These are phyloP conservation scores for Cataglyphis altisquamis DNA, from an alignment of 2,888 invertebrate genomes.

Conservation along the genomic window DNA sequence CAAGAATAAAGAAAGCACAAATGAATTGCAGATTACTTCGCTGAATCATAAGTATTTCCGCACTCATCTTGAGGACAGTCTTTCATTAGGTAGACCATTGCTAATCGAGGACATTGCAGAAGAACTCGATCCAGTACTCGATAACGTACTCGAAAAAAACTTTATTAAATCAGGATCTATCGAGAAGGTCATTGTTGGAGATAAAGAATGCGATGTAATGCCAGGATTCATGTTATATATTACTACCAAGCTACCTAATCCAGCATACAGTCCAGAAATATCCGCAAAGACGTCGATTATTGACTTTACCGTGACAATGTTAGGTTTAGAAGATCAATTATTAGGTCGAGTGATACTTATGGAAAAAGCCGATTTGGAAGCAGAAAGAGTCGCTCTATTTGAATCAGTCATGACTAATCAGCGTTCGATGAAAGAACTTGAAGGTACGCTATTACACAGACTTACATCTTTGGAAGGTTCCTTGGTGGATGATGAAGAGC, in stretches of 20 bases:
- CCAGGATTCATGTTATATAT: slow-evolving; percentile 98
- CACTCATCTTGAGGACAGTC: slow-evolving; percentile 95
- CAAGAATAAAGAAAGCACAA: slow-evolving; percentile 95
- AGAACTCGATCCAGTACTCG: slow-evolving; percentile 97
- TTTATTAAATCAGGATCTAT: slow-evolving; percentile 99
- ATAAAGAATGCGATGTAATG: slow-evolving; percentile 99
- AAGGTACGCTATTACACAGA: slow-evolving; percentile 96
- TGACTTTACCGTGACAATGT: slow-evolving; percentile 99
- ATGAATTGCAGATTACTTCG: slow-evolving; percentile 97
- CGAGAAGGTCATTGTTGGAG: slow-evolving; percentile 97
- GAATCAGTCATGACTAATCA: slow-evolving; percentile 99
- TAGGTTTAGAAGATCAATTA: slow-evolving; percentile 97
- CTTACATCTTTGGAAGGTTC: slow-evolving; percentile 97
- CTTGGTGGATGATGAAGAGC: slow-evolving; percentile 97
- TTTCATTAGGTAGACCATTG: slow-evolving; percentile 95
- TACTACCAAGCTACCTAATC: slow-evolving; percentile 98
- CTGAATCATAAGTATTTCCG: slow-evolving; percentile 98
- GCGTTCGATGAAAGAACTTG: slow-evolving; percentile 97
- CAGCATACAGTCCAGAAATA: slow-evolving; percentile 98
- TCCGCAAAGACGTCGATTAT: slow-evolving; percentile 98
- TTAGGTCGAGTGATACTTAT: slow-evolving; percentile 97
- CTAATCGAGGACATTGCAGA: slow-evolving; percentile 98
- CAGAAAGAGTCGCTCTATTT: slow-evolving; percentile 96
- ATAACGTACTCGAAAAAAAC: slow-evolving; percentile 98
- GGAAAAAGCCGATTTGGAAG: slow-evolving; percentile 98